Percentiles rank a stretch among this genome's conserved stretches.
Conservation (phyloP, 2,888 invertebrate genomes). For the Fragum sueziense region DNA sequence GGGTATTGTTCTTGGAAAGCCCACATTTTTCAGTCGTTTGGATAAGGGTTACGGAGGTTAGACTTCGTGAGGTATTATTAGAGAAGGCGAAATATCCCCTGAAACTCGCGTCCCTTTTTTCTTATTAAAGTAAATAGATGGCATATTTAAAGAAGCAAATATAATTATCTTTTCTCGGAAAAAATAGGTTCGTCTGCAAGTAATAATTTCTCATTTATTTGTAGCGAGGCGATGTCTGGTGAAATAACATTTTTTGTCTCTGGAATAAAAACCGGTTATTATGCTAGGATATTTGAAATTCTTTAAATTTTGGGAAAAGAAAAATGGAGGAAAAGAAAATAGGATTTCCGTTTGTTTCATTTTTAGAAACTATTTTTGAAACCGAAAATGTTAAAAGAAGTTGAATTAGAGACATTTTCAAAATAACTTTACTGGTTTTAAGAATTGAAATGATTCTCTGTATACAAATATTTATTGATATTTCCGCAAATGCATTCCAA, state of each 20-base stretch:
- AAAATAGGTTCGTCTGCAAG: constrained; percentile 58
- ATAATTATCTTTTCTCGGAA: constrained; percentile 61
- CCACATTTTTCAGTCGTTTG: not conserved
- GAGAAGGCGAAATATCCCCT: constrained; percentile 53
- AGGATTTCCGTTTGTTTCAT: too few relatives aligned
- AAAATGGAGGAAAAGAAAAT: too few relatives aligned
- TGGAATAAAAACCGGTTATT: not conserved
- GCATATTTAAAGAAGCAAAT: constrained; percentile 60
- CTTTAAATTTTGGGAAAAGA: not conserved
- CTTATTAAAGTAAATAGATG: constrained; percentile 64
- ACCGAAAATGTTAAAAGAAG: too few relatives aligned
- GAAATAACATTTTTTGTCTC: not conserved
- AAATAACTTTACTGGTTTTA: too few relatives aligned
- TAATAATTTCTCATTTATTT: constrained; percentile 63
- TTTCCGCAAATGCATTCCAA: too few relatives aligned
- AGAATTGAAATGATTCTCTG: too few relatives aligned
- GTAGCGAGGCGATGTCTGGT: constrained; percentile 48
- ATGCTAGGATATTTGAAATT: not conserved
- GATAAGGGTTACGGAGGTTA: constrained; percentile 18
- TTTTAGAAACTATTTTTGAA: too few relatives aligned
- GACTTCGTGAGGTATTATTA: constrained; percentile 53
- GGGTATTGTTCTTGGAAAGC: too few relatives aligned
- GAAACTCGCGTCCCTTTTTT: constrained; percentile 53
- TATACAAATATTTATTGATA: too few relatives aligned
- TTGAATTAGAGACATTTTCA: too few relatives aligned